A percentile compares a stretch with the other conserved stretches of the same genome.
Evolutionary conservation across 2,888 invertebrate genomes (phyloP).

Genomic region (Cataglyphis albicans): DNA sequence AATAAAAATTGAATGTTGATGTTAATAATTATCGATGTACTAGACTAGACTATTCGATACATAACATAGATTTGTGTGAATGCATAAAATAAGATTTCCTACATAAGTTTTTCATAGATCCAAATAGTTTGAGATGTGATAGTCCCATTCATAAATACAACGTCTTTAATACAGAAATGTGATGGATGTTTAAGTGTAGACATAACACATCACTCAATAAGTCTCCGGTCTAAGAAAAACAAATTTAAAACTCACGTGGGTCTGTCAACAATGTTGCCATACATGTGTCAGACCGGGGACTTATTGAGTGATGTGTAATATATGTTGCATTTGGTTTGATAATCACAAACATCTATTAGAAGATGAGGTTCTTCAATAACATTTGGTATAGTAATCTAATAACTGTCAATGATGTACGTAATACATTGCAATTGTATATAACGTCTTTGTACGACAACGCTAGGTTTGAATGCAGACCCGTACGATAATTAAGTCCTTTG

Average conservation of each 20-base stretch:
- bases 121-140: constrained; percentile 15
- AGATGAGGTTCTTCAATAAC: neutral
- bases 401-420: neutral
- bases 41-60: neutral
- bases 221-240: no score
- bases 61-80: constrained; percentile 9
- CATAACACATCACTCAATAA: no score
- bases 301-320: neutral
- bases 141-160: neutral
- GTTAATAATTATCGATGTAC: constrained; percentile 17
- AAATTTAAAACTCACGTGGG: no score
- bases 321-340: constrained; percentile 12
- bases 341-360: neutral
- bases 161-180: neutral
- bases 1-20: neutral
- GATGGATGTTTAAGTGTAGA: neutral
- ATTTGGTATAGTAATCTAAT: neutral
- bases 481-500: constrained; percentile 14
- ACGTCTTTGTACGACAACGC: neutral
- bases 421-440: constrained; percentile 16
- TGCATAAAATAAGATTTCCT: neutral
- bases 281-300: no score
- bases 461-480: neutral
- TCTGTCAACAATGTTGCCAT: no score
- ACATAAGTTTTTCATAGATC: neutral